Percentiles rank a stretch among this genome's conserved stretches.
phyloP scores from a whole-genome alignment of 2,797 vertebrate species.

The Ibycter americanus region DNA sequence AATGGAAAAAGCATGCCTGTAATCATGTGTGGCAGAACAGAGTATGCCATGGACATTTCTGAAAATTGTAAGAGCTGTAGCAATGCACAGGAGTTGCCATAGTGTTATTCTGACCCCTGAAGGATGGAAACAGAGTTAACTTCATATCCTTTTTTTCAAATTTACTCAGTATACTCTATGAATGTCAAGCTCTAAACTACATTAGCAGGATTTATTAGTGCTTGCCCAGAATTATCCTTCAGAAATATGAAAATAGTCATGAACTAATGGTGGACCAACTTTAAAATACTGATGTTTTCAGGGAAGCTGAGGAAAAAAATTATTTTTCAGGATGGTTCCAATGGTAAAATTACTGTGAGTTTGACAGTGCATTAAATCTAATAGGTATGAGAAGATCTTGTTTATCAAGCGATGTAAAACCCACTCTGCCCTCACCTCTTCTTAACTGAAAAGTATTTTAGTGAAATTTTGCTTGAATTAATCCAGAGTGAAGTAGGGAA shows the following conservation, averaged over 20 bases:
- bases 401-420: conserved; percentile 40
- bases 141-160: conserved; percentile 65
- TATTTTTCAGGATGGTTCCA: not conserved
- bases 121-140: conserved; percentile 81
- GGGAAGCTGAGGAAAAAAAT: not conserved
- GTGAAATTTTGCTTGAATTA: conserved; percentile 34
- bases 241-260: conserved; percentile 62
- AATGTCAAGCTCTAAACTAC: conserved; percentile 65
- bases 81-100: conserved; percentile 65
- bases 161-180: conserved; percentile 64
- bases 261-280: conserved; percentile 11
- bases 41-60: conserved; percentile 46
- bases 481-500: conserved; percentile 36
- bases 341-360: conserved; percentile 55
- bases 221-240: conserved; percentile 6
- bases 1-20: not conserved
- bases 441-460: conserved; percentile 29
- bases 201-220: conserved; percentile 60
- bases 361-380: conserved; percentile 21
- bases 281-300: conserved; percentile 35
- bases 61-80: conserved; percentile 58
- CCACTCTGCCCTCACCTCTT: not conserved
- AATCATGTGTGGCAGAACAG: not conserved
- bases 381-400: not conserved
- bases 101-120: conserved; percentile 85